phyloP scores from a whole-genome alignment of 2,888 invertebrate species.

The Syritta pipiens region DNA sequence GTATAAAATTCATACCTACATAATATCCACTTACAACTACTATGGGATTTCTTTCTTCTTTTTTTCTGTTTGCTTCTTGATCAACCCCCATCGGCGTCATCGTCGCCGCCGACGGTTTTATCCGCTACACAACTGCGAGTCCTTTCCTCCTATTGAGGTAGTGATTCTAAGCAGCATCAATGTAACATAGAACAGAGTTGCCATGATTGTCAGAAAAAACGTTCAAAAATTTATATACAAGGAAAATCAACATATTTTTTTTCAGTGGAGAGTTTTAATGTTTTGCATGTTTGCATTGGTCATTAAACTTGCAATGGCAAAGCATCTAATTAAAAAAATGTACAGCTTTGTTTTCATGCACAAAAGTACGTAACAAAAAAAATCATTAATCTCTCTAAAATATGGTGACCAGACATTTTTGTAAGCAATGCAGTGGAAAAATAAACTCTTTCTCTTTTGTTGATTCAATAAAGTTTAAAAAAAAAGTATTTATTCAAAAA shows the following conservation, averaged over 20 bases:
- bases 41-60: constrained; percentile 70
- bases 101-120: constrained; percentile 45
- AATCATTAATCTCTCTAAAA: no score
- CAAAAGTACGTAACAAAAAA: no score
- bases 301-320: no score
- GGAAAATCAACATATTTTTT: background rate
- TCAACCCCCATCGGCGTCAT: constrained; percentile 66
- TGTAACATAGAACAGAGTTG: constrained; percentile 60
- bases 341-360: no score
- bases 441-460: no score
- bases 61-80: constrained; percentile 40
- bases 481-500: no score
- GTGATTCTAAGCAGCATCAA: constrained; percentile 62
- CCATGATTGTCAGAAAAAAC: constrained; percentile 14
- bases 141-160: constrained; percentile 31
- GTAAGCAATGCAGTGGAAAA: no score
- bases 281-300: no score
- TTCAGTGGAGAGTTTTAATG: background rate
- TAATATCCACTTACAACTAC: constrained; percentile 76
- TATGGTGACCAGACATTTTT: no score
- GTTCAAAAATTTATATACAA: background rate
- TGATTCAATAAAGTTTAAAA: no score
- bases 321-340: no score
- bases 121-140: constrained; percentile 39
- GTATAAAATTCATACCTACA: constrained; percentile 68